phyloP scores from a whole-genome alignment of 2,888 invertebrate species.

The Cataglyphis cursor region DNA sequence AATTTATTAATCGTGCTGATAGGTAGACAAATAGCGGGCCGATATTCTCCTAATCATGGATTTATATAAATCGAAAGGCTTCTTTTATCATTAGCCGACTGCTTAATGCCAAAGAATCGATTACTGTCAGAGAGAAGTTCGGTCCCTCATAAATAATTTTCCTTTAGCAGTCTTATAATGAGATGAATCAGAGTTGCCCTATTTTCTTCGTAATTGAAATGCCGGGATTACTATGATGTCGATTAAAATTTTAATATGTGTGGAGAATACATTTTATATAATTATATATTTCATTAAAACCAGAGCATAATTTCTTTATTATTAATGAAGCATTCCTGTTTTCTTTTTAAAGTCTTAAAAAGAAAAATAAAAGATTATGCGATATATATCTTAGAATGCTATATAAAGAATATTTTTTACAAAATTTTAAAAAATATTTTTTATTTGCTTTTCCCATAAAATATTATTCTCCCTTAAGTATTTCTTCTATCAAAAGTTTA shows the following conservation, averaged over 20 bases:
- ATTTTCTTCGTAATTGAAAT: background rate
- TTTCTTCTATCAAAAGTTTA: background rate
- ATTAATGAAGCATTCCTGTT: background rate
- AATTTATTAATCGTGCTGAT: slow-evolving; percentile 50
- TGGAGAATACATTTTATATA: background rate
- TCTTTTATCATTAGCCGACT: slow-evolving; percentile 3
- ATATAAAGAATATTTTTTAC: background rate
- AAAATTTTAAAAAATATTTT: background rate
- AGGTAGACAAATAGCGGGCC: slow-evolving; percentile 1
- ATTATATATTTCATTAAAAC: background rate
- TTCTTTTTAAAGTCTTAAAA: background rate
- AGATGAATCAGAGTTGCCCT: background rate
- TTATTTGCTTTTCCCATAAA: background rate
- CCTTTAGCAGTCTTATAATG: background rate
- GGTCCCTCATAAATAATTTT: slow-evolving; percentile 1
- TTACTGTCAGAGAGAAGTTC: background rate
- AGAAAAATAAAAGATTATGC: background rate
- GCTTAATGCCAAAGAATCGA: background rate
- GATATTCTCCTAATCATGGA: slow-evolving; percentile 2
- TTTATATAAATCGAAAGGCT: background rate
- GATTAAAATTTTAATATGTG: background rate
- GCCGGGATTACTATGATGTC: background rate
- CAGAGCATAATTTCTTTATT: background rate
- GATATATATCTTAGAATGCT: background rate
- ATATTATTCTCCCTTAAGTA: background rate